These are phyloP conservation scores for Neotoxoptera formosana DNA, from an alignment of 1,140 invertebrate genomes.

Conservation along the genomic window DNA sequence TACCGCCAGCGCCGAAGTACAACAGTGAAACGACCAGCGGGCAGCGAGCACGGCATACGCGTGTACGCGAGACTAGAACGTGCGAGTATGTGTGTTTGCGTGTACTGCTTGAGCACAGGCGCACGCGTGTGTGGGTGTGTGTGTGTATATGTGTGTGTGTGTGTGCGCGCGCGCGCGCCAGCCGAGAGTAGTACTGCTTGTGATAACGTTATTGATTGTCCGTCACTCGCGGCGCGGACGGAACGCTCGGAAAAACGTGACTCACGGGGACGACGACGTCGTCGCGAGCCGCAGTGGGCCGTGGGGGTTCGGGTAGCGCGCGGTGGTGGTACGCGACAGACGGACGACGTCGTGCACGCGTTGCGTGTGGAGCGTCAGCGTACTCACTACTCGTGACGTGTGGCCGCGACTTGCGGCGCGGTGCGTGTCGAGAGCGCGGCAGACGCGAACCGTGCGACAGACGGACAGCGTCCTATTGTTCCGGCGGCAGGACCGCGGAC, in stretches of 20 bases:
- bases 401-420: background rate
- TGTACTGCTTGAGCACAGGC: background rate
- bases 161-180: background rate
- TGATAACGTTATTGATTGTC: slow-evolving; percentile 55
- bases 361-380: background rate
- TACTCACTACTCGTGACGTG: background rate
- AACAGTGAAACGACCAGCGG: background rate
- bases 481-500: background rate
- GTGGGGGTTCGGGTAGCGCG: background rate
- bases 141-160: no score
- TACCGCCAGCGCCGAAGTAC: background rate
- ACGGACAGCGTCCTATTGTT: background rate
- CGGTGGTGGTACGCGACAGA: background rate
- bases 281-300: background rate
- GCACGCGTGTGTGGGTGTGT: background rate
- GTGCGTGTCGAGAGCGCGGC: background rate
- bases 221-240: background rate
- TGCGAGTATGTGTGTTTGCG: background rate
- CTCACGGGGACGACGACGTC: background rate
- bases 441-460: background rate
- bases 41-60: slow-evolving; percentile 41
- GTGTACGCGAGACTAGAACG: slow-evolving; percentile 8
- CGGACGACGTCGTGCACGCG: background rate
- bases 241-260: slow-evolving; percentile 19
- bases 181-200: no score